Conservation (phyloP, 2,797 vertebrate genomes). For the Acanthurus leucopareius region DNA sequence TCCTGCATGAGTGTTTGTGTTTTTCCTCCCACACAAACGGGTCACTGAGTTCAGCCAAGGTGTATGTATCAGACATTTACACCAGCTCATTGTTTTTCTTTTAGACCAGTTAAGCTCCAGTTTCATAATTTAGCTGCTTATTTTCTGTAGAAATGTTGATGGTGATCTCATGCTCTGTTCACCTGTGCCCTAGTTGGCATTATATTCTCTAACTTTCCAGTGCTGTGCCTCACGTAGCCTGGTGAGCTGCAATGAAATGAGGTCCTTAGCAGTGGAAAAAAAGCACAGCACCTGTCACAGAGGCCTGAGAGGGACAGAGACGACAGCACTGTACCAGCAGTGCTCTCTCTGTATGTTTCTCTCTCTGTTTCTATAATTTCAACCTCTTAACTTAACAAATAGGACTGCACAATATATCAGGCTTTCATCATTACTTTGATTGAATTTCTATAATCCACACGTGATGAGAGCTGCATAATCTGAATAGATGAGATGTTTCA, state of each 20-base stretch:
- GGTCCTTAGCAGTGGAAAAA: constrained; percentile 46
- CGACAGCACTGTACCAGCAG: constrained; percentile 33
- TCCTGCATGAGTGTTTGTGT: constrained; percentile 15
- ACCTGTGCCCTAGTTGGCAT: constrained; percentile 73
- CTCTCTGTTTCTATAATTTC: constrained; percentile 20
- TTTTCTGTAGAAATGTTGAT: constrained; percentile 48
- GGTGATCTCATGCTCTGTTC: constrained; percentile 60
- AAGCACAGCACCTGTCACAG: constrained; percentile 54
- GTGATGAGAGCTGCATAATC: neutral
- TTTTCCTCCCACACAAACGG: constrained; percentile 29
- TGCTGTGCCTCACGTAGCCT: constrained; percentile 48
- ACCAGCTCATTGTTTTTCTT: constrained; percentile 43
- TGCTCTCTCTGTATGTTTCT: constrained; percentile 8
- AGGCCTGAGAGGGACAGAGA: constrained; percentile 43
- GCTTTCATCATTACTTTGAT: constrained; percentile 13
- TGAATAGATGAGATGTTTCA: neutral
- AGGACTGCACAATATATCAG: neutral
- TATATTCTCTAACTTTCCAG: constrained; percentile 49
- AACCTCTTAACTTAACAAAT: constrained; percentile 9
- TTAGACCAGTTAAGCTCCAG: constrained; percentile 50
- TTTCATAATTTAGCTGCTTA: constrained; percentile 50
- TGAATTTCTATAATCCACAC: neutral
- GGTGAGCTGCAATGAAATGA: constrained; percentile 48
- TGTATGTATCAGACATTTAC: constrained; percentile 43
- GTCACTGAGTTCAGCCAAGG: constrained; percentile 53